These are phyloP conservation scores for Autographa gamma DNA, from an alignment of 2,888 invertebrate genomes.

Conservation along the genomic window DNA sequence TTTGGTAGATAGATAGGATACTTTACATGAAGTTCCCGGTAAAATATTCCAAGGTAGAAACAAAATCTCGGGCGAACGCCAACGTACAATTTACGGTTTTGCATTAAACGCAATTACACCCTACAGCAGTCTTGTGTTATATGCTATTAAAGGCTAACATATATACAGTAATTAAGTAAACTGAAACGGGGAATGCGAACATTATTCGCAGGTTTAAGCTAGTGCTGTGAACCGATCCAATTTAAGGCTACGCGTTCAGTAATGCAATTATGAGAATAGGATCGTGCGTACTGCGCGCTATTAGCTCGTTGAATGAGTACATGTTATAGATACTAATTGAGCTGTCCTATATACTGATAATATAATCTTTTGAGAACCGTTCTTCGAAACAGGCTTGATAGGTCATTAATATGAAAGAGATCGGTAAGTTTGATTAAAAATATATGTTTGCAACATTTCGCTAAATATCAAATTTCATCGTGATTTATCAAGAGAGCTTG, in stretches of 20 bases:
- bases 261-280: conserved; percentile 51
- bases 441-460: not conserved
- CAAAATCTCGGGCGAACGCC: conserved; percentile 25
- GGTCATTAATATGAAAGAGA: not conserved
- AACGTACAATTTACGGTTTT: conserved; percentile 32
- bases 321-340: conserved; percentile 17
- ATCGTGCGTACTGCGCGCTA: conserved; percentile 43
- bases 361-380: not conserved
- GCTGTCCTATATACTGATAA: not conserved
- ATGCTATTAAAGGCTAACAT: conserved; percentile 47
- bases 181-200: conserved; percentile 37
- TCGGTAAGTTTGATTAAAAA: not conserved
- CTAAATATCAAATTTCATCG: not conserved
- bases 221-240: conserved; percentile 48
- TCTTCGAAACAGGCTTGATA: not conserved
- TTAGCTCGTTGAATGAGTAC: conserved; percentile 27
- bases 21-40: not conserved
- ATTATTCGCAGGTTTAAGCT: conserved; percentile 49
- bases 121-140: conserved; percentile 35
- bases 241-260: conserved; percentile 52
- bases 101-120: conserved; percentile 43
- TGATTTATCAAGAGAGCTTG: not conserved
- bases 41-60: conserved; percentile 29
- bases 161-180: conserved; percentile 48
- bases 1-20: not conserved